phyloP scores from a whole-genome alignment of 2,113 vertebrate species.

The Typhlomys cinereus region DNA sequence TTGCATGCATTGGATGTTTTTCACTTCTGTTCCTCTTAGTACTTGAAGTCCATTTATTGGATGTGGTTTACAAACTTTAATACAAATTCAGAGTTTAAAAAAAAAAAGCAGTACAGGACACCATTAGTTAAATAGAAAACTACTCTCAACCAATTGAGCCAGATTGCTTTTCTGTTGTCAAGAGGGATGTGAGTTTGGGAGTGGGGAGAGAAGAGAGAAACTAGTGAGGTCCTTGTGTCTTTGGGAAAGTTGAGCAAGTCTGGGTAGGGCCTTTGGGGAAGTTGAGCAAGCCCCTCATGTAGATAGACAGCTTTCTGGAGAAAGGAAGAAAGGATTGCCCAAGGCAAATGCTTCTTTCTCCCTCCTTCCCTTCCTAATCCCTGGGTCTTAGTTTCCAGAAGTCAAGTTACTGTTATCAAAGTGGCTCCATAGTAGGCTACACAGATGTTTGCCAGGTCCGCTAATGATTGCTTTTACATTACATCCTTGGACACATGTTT shows the following conservation, averaged over 20 bases:
- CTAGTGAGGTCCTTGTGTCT: neutral
- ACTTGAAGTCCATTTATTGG: neutral
- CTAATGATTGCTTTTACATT: neutral
- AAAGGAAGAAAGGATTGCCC: neutral
- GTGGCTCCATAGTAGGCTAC: neutral
- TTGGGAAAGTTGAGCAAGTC: neutral
- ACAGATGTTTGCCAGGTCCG: neutral
- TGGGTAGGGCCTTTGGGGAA: neutral
- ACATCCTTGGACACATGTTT: neutral
- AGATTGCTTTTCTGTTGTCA: neutral
- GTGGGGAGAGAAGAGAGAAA: neutral
- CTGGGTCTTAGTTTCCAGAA: neutral
- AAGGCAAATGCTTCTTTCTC: neutral
- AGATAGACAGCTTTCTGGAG: no score
- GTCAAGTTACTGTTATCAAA: neutral
- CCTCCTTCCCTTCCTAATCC: neutral
- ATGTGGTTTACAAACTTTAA: neutral
- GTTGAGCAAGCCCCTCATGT: neutral
- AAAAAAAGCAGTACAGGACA: neutral
- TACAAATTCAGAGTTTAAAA: neutral
- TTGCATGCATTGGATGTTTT: constrained; percentile 9
- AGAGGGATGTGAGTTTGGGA: neutral
- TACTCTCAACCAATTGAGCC: neutral
- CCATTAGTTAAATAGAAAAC: neutral
- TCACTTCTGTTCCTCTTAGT: neutral